Base-by-base conservation (phyloP, 2,797 vertebrate genomes). In the Nannoperca australis region DNA sequence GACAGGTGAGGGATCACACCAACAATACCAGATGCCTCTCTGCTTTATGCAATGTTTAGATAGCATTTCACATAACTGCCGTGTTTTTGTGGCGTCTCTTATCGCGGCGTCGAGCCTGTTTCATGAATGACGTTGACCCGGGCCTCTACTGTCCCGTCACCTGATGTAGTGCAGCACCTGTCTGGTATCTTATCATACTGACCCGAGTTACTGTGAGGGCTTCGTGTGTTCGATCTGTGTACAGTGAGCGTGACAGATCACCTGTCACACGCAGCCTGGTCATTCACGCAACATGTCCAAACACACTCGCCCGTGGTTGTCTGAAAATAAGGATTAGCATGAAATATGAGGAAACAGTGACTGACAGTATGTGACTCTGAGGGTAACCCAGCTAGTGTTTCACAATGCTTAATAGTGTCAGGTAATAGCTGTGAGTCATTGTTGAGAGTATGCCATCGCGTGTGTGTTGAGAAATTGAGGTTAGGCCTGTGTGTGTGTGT, bases 401-500 rank as follows among this genome's bases (percentile, higher is more conserved):
- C 92, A 82, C 91, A 92, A 93, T 45, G 78, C 69, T 85, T 78
- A 83, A 88, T 85, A 81, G 79, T 63, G 78, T 86, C 89, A 86
- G 85, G 71, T 93, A 91, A 90, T 89, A 81, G 91, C 85, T 18
- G 78, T 94, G 94, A 93, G 83, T 94, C 94, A 94, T n/a, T 63
- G 82, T 55, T 79, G 72, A 85, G 86, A 82, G 83, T 78, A 77
- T 88, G 88, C 83, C 88, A 90, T 94, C 80, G 93, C 90, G 90
- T 94, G 93, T 87, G 71, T 92, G 84, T 38, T 22, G 59, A 84
- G 70, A 72, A 56, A 72, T 83, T 82, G 78, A 88, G 85, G 80
- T 84, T 84, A 61, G 85, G 83, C 76, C 67, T 71, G 50, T 75
- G 72, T 76, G 63, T 70, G 67, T 74, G 68, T 58, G 69, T 63